Evolutionary conservation across 2,888 invertebrate genomes (phyloP).

Genomic region (Serrognathus titanus): DNA sequence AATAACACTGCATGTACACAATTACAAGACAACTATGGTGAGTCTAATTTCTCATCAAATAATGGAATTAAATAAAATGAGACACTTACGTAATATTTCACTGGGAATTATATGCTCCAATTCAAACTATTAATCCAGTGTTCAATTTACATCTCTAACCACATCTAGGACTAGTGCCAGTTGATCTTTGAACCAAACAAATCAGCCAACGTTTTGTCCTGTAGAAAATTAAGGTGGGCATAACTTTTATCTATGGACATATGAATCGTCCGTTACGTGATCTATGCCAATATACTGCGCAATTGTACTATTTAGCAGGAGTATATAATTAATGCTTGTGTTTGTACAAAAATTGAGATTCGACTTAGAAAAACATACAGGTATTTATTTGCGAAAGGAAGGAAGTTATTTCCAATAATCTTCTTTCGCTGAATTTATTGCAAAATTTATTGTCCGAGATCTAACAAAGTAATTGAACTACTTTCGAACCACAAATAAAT

Average conservation of each 20-base stretch:
- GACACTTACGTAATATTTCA: background rate
- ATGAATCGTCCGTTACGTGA: constrained; percentile 20
- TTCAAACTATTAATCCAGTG: constrained; percentile 8
- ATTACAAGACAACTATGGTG: background rate
- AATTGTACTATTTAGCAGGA: constrained; percentile 3
- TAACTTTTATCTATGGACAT: constrained; percentile 37
- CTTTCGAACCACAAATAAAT: constrained; percentile 23
- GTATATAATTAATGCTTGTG: constrained; percentile 9
- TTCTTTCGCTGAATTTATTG: constrained; percentile 22
- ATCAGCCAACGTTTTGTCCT: constrained; percentile 41
- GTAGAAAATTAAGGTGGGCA: constrained; percentile 45
- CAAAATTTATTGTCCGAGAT: constrained; percentile 19
- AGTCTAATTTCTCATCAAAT: background rate
- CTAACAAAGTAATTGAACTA: constrained; percentile 24
- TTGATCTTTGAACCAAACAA: constrained; percentile 43
- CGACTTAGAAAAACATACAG: constrained; percentile 15
- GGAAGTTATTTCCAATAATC: constrained; percentile 24
- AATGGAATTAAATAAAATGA: background rate
- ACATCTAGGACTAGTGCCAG: constrained; percentile 42
- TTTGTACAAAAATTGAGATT: constrained; percentile 24
- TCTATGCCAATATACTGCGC: constrained; percentile 14
- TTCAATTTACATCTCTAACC: constrained; percentile 19
- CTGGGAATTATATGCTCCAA: background rate
- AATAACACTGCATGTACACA: no score
- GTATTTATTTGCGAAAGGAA: constrained; percentile 24